Conservation (phyloP, 2,797 vertebrate genomes). For the Tinamus major region DNA sequence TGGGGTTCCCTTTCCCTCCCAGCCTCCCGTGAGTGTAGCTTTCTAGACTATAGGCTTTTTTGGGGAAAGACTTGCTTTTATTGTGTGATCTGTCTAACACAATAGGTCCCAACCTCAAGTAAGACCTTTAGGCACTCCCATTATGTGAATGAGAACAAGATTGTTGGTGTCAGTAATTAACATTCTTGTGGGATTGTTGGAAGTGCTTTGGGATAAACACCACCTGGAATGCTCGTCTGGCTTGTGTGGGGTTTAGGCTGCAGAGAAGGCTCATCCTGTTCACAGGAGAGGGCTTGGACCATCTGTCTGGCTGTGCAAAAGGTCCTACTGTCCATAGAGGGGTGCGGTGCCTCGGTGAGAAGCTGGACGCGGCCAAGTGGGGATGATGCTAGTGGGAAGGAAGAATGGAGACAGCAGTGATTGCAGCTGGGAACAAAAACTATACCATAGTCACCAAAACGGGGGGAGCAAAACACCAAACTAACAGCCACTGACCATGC, state of each 20-base stretch:
- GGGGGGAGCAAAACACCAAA: neutral
- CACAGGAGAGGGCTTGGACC: neutral
- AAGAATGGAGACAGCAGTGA: neutral
- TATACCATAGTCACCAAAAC: neutral
- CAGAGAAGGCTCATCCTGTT: conserved; percentile 21
- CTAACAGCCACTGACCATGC: neutral
- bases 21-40: neutral
- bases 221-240: conserved; percentile 36
- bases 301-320: neutral
- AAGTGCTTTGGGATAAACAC: conserved; percentile 65
- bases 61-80: neutral
- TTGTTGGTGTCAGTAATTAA: conserved; percentile 68
- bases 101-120: conserved; percentile 32
- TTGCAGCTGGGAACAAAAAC: neutral
- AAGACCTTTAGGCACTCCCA: conserved; percentile 43
- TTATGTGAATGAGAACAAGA: conserved; percentile 56
- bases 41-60: neutral
- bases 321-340: neutral
- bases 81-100: neutral
- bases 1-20: neutral
- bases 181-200: conserved; percentile 68
- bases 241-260: conserved; percentile 33
- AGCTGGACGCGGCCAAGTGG: neutral
- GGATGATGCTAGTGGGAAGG: neutral
- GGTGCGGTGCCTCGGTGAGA: neutral